phyloP scores from a whole-genome alignment of 2,113 vertebrate genomes.

The Caloenas nicobarica region DNA sequence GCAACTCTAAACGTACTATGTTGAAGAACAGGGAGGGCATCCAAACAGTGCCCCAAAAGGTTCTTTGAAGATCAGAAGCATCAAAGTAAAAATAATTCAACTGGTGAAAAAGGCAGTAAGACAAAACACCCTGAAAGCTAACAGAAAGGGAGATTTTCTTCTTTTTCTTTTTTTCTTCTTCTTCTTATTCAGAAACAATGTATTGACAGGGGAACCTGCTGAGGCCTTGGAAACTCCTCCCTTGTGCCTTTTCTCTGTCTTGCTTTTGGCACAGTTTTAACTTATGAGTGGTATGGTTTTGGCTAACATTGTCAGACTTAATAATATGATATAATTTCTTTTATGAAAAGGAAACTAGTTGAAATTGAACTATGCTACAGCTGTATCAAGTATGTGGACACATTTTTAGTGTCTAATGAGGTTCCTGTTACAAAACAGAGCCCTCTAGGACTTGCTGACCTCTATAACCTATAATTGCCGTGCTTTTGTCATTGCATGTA shows the following conservation, averaged over 20 bases:
- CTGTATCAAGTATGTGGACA: constrained; percentile 14
- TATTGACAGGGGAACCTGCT: background rate
- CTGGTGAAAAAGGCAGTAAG: background rate
- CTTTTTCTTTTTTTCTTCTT: background rate
- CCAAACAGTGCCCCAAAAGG: background rate
- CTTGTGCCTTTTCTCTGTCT: background rate
- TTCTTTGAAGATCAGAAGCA: background rate
- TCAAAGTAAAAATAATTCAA: background rate
- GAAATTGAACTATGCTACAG: constrained; percentile 36
- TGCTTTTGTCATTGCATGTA: background rate
- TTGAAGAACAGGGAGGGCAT: background rate
- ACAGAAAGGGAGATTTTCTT: background rate
- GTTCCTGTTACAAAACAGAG: constrained; percentile 47
- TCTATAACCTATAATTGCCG: background rate
- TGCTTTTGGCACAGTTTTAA: constrained; percentile 28
- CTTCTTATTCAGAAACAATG: background rate
- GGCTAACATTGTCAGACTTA: background rate
- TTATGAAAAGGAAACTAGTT: constrained; percentile 36
- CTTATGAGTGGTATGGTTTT: background rate
- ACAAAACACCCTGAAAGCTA: background rate
- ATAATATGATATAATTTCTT: background rate
- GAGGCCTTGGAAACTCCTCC: background rate
- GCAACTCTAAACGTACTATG: background rate
- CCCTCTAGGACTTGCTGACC: constrained; percentile 17
- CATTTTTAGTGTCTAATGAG: constrained; percentile 37